Conservation (phyloP, 2,888 invertebrate genomes). For the Caenorhabditis auriculariae region DNA sequence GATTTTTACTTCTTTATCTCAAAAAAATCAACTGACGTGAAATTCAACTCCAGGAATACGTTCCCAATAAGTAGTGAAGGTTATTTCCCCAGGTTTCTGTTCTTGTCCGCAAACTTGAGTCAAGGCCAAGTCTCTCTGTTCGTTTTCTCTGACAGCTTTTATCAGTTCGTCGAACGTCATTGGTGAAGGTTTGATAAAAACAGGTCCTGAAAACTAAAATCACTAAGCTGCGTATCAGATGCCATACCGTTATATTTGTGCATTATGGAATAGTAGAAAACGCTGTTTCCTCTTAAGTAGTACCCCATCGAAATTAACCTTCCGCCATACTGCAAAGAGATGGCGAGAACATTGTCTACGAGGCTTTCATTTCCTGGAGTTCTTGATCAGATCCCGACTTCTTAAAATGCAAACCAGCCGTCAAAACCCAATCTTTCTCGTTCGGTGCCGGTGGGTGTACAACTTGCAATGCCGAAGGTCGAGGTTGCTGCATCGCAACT, state of each 20-base stretch:
- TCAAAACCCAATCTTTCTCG: conserved; percentile 61
- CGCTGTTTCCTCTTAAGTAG: conserved; percentile 27
- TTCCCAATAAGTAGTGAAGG: conserved; percentile 61
- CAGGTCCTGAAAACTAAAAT: conserved; percentile 35
- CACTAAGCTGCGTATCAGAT: not conserved
- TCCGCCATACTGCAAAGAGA: conserved; percentile 52
- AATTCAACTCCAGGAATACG: conserved; percentile 52
- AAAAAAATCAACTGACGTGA: conserved; percentile 33
- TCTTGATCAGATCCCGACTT: not conserved
- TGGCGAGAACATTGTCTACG: conserved; percentile 57
- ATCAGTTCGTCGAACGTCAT: conserved; percentile 56
- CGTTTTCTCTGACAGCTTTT: conserved; percentile 57
- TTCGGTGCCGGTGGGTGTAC: conserved; percentile 57
- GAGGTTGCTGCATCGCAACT: conserved; percentile 15
- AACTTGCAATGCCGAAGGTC: conserved; percentile 33
- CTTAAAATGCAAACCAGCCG: conserved; percentile 33
- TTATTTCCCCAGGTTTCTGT: conserved; percentile 45
- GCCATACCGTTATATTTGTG: conserved; percentile 51
- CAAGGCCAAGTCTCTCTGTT: conserved; percentile 55
- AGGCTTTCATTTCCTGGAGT: conserved; percentile 44
- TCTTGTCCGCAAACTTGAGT: conserved; percentile 63
- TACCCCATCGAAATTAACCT: conserved; percentile 59
- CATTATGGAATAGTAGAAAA: conserved; percentile 60
- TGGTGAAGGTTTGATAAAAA: conserved; percentile 61
- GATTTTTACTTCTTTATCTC: not conserved